Evolutionary conservation across 2,888 invertebrate genomes (phyloP).

Genomic region (Periphyllus acericola): DNA sequence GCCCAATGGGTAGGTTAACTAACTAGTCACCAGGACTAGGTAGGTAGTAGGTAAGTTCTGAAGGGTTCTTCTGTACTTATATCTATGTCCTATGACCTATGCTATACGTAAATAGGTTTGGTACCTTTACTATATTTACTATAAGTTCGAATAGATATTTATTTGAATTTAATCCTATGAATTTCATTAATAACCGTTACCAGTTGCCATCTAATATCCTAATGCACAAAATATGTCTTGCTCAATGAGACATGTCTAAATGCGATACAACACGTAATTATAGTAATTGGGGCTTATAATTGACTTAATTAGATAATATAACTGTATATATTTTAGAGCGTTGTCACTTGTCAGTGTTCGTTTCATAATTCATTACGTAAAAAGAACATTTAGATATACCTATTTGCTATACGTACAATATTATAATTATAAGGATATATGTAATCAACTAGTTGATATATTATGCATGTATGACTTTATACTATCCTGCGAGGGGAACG

Average conservation of each 20-base stretch:
- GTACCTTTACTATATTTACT: no score
- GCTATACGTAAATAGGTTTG: no score
- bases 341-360: not conserved
- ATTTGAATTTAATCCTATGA: not conserved
- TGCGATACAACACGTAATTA: no score
- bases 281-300: not conserved
- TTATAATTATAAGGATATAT: not conserved
- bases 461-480: not conserved
- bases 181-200: not conserved
- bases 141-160: not conserved
- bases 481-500: no score
- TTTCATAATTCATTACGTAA: not conserved
- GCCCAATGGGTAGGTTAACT: no score
- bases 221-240: no score
- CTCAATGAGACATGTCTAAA: no score
- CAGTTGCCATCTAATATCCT: no score
- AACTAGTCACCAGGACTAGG: no score
- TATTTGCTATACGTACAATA: not conserved
- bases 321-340: not conserved
- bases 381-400: constrained; percentile 3
- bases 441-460: not conserved
- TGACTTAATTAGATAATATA: not conserved
- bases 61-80: no score
- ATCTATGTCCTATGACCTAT: no score
- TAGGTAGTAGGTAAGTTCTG: no score